phyloP scores from a whole-genome alignment of 2,888 invertebrate species.

The Cerastis leucographa region DNA sequence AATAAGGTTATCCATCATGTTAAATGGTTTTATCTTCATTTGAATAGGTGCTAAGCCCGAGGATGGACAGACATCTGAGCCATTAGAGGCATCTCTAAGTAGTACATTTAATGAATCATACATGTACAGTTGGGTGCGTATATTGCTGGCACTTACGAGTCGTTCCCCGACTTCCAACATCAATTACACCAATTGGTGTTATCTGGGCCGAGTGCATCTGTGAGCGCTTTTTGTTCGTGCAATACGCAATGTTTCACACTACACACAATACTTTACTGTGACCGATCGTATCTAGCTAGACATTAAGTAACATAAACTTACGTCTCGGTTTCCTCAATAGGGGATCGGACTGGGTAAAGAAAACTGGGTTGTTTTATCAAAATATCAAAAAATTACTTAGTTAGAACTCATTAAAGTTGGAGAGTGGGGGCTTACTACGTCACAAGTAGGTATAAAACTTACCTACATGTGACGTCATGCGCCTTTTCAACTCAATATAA shows the following conservation, averaged over 20 bases:
- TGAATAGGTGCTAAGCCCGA: conserved; percentile 59
- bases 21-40: conserved; percentile 60
- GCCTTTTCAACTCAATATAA: too few relatives aligned
- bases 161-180: conserved; percentile 73
- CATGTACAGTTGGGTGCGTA: conserved; percentile 68
- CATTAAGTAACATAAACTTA: conserved; percentile 72
- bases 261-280: conserved; percentile 62
- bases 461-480: too few relatives aligned
- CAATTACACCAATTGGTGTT: conserved; percentile 81
- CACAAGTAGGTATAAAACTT: too few relatives aligned
- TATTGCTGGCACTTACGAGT: conserved; percentile 74
- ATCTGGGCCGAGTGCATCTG: conserved; percentile 73
- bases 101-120: conserved; percentile 77
- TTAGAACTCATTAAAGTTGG: too few relatives aligned
- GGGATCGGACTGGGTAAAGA: too few relatives aligned
- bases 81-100: conserved; percentile 70
- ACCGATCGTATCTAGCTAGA: conserved; percentile 70
- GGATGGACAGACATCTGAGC: conserved; percentile 50
- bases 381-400: too few relatives aligned
- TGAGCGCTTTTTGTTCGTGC: conserved; percentile 71
- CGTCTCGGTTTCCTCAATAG: too few relatives aligned
- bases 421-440: too few relatives aligned
- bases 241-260: conserved; percentile 68
- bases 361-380: too few relatives aligned
- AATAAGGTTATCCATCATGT: conserved; percentile 57